Conservation (phyloP, 2,888 invertebrate genomes). For the Limnephilus auricula region DNA sequence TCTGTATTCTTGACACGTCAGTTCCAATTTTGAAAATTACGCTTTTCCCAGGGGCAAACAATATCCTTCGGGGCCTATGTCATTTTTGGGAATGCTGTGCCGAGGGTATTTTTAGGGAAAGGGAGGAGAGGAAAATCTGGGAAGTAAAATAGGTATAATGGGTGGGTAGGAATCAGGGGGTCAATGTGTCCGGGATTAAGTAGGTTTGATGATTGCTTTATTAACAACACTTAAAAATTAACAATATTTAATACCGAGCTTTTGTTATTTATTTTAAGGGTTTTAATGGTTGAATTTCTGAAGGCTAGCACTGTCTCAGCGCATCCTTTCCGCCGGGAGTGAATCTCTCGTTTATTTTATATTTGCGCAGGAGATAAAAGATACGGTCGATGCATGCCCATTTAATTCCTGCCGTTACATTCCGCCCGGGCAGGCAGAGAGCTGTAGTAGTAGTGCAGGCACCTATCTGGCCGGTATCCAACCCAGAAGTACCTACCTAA, state of each 20-base stretch:
- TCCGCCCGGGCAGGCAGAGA: slow-evolving; percentile 7
- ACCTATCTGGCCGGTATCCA: background rate
- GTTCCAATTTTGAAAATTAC: too few relatives aligned
- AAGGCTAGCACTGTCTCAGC: background rate
- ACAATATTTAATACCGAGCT: background rate
- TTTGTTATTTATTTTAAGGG: too few relatives aligned
- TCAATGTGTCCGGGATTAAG: too few relatives aligned
- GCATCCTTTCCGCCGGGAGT: slow-evolving; percentile 10
- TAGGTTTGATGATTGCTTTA: background rate
- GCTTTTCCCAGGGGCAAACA: too few relatives aligned
- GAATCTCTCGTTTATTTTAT: slow-evolving; percentile 49
- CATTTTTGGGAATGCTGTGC: too few relatives aligned
- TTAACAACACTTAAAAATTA: background rate
- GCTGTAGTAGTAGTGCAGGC: background rate
- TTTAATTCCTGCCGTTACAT: slow-evolving; percentile 21
- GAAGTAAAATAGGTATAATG: too few relatives aligned
- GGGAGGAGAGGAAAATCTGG: too few relatives aligned
- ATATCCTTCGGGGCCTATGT: too few relatives aligned
- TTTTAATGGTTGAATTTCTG: background rate
- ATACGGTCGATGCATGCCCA: slow-evolving; percentile 35
- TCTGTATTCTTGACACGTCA: too few relatives aligned
- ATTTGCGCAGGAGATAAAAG: slow-evolving; percentile 59
- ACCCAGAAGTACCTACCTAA: background rate
- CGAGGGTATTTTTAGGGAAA: too few relatives aligned
- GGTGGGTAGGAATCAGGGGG: too few relatives aligned